Conservation (phyloP, 2,113 vertebrate genomes). For the Lichenostomus cassidix region DNA sequence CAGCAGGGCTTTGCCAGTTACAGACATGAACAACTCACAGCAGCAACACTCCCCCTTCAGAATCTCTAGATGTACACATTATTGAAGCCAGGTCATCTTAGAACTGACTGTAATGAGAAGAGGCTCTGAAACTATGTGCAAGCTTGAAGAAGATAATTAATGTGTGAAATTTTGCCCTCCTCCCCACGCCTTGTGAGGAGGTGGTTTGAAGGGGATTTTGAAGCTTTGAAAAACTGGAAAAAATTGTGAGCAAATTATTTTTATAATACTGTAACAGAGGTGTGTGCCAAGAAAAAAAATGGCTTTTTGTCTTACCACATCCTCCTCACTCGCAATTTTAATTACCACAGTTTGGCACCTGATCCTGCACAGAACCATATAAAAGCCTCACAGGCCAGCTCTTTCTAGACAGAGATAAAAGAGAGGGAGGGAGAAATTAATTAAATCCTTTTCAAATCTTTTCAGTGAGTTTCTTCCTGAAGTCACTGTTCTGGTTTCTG, state of each 20-base stretch:
- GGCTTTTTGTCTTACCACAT: conserved; percentile 21
- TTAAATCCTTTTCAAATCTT: conserved; percentile 57
- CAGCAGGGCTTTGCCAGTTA: not conserved
- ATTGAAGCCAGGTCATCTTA: not conserved
- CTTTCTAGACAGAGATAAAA: conserved; percentile 44
- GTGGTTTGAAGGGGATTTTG: not conserved
- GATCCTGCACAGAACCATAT: conserved; percentile 24
- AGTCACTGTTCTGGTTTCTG: conserved; percentile 32
- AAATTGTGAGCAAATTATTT: not conserved
- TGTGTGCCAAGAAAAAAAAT: not conserved
- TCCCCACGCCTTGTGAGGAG: not conserved
- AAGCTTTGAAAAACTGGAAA: conserved; percentile 10
- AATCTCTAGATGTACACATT: not conserved
- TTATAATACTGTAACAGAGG: not conserved
- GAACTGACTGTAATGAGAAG: not conserved
- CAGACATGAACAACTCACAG: not conserved
- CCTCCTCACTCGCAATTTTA: conserved; percentile 47
- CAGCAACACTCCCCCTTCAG: not conserved
- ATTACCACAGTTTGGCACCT: conserved; percentile 42
- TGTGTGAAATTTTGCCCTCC: not conserved
- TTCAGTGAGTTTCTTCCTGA: conserved; percentile 10
- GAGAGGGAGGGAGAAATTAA: conserved; percentile 54
- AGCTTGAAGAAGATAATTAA: not conserved
- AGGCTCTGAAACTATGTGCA: not conserved
- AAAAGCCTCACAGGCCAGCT: conserved; percentile 13